Conservation (phyloP, 1,140 invertebrate genomes). For the Druon quercuslanigerum region DNA sequence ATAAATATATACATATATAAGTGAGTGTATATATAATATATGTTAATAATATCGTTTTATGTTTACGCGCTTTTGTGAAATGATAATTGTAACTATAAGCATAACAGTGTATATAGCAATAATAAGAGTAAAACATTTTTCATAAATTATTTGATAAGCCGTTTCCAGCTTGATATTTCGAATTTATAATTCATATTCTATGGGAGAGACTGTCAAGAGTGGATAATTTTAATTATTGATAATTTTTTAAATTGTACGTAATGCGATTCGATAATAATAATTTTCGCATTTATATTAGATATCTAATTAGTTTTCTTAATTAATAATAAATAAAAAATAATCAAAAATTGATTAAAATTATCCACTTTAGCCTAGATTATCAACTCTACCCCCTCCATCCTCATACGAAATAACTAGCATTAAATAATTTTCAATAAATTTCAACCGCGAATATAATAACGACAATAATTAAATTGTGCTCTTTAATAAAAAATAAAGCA, state of each 20-base stretch:
- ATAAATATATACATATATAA: constrained; percentile 44
- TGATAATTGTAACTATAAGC: constrained; percentile 40
- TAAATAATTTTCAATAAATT: constrained; percentile 18
- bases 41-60: constrained; percentile 46
- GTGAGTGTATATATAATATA: constrained; percentile 34
- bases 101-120: constrained; percentile 36
- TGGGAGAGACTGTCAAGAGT: neutral
- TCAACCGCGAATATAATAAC: constrained; percentile 1
- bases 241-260: neutral
- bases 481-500: constrained; percentile 6
- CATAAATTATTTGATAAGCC: neutral
- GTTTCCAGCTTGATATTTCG: neutral
- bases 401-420: neutral
- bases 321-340: no score
- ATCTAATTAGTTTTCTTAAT: no score
- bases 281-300: no score
- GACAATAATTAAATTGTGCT: neutral
- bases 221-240: neutral
- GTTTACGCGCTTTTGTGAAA: constrained; percentile 41
- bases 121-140: constrained; percentile 16
- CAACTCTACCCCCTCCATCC: neutral
- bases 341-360: neutral
- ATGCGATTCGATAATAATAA: no score
- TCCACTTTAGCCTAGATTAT: neutral
- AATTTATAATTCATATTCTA: neutral